phyloP scores from a whole-genome alignment of 2,888 invertebrate species.

The Synergus japonicus region DNA sequence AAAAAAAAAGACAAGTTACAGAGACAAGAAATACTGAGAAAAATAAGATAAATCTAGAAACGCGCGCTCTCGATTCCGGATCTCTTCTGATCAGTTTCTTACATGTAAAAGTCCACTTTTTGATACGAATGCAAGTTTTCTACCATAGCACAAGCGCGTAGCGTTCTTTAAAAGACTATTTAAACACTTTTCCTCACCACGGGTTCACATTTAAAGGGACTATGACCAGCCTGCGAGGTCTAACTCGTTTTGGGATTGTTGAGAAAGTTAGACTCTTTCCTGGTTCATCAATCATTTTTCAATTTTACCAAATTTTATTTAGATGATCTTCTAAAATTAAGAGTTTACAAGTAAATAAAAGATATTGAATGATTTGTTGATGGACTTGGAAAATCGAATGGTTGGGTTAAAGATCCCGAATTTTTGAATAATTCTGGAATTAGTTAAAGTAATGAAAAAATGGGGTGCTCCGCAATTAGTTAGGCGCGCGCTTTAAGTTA shows the following conservation, averaged over 20 bases:
- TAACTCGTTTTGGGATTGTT: background rate
- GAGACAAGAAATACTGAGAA: conserved; percentile 46
- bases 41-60: conserved; percentile 48
- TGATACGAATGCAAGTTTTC: conserved; percentile 75
- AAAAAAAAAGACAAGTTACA: conserved; percentile 42
- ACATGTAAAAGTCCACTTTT: conserved; percentile 69
- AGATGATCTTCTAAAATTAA: background rate
- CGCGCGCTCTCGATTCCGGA: conserved; percentile 64
- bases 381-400: background rate
- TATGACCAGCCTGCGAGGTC: background rate
- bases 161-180: conserved; percentile 58
- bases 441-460: conserved; percentile 34
- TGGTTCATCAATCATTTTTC: background rate
- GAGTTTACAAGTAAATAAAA: background rate
- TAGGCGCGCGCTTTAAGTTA: conserved; percentile 38
- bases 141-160: conserved; percentile 64
- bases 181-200: conserved; percentile 50
- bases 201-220: conserved; percentile 36
- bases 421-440: background rate
- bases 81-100: conserved; percentile 63
- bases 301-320: background rate
- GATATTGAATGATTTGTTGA: conserved; percentile 1
- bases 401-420: conserved; percentile 4
- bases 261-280: background rate
- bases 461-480: conserved; percentile 27